Percentiles rank a stretch among this genome's conserved stretches.
phyloP scores from a whole-genome alignment of 2,888 invertebrate species.

The Blera fallax region DNA sequence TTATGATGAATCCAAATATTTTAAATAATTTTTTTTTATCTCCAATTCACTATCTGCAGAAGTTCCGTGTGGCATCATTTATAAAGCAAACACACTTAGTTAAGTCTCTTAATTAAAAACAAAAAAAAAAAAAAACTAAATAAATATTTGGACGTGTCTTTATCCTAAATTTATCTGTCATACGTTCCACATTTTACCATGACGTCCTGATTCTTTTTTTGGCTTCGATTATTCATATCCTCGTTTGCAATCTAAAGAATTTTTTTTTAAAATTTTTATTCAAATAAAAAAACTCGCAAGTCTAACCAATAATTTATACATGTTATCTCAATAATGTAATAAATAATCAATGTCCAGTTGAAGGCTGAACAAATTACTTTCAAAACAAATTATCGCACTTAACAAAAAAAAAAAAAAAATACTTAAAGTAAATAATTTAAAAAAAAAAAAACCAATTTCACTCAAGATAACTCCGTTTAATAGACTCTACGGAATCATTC shows the following conservation, averaged over 20 bases:
- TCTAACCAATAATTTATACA: not conserved
- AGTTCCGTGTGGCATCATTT: too few relatives aligned
- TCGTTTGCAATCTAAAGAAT: not conserved
- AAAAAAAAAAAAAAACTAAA: too few relatives aligned
- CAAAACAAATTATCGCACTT: conserved; percentile 18
- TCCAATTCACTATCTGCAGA: too few relatives aligned
- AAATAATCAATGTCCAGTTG: conserved; percentile 5
- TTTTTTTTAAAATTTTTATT: not conserved
- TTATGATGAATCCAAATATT: too few relatives aligned
- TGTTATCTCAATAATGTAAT: conserved; percentile 15
- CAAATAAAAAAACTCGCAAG: not conserved
- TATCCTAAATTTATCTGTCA: not conserved
- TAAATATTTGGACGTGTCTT: too few relatives aligned
- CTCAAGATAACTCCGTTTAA: not conserved
- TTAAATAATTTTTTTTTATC: too few relatives aligned
- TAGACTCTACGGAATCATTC: not conserved
- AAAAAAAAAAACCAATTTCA: not conserved
- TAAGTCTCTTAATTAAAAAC: too few relatives aligned
- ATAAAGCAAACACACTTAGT: too few relatives aligned
- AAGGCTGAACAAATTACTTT: conserved; percentile 13
- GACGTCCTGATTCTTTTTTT: not conserved
- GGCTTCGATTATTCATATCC: not conserved
- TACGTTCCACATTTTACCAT: not conserved
- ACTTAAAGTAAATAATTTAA: not conserved
- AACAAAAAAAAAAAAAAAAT: not conserved